Evolutionary conservation across 2,113 vertebrate species (phyloP), one percentile per base, ranked within the genome.

Genomic region (Mesoclemmys tuberculata): DNA sequence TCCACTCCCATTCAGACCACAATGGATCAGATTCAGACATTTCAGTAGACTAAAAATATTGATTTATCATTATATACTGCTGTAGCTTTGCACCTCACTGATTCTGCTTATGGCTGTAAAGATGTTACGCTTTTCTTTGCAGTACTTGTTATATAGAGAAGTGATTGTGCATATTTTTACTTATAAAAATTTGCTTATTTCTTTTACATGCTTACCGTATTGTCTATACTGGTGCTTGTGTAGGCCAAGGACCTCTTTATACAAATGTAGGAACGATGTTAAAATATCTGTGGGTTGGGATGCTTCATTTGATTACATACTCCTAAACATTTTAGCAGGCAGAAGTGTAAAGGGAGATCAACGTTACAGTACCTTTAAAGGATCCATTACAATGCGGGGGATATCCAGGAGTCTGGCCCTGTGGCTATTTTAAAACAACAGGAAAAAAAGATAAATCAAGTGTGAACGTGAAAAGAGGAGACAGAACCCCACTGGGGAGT

Each of bases 151-250:
- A 92, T 94, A 87, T 94, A 87, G 86, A 95, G 87, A 94, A 95
- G 29, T 94, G 86, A 87, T 82, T 97, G 96, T 97, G 95, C 93
- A 96, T 89, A 94, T 82, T 93, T 96, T 96, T 90, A 91, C 89
- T 96, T 94, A 88, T 44, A 95, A 88, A 93, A 94, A 83, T 94
- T 97, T 95, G 94, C 90, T 88, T 95, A 95, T 89, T 81, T 97
- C 90, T 96, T 97, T 8, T 0, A 94, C 95, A 93, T 83, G 79
- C 96, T 90, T 97, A 97, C 86, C 95, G 86, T 95, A 93, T 56
- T 96, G 94, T 97, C 95, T 97, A 95, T 97, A 97, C 89, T 91
- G 94, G 95, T 95, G 95, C 96, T 96, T 97, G 96, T 97, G 86
- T 93, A 96, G 97, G 95, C 93, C 94, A 95, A 96, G 85, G 96